phyloP scores from a whole-genome alignment of 2,797 vertebrate genomes.

The Premnoplex brunnescens region DNA sequence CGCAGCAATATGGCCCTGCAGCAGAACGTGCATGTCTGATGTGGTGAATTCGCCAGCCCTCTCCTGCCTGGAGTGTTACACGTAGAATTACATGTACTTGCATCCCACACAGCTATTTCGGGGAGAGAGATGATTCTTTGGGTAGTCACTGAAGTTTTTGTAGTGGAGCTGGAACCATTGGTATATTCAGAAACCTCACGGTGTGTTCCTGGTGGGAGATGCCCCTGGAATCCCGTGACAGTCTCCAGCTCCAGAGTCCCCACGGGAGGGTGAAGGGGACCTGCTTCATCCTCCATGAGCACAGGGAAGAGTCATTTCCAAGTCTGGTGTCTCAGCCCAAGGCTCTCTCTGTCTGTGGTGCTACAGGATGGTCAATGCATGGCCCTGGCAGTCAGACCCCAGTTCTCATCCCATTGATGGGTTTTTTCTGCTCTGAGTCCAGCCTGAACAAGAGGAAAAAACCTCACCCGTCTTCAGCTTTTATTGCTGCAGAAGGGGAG shows the following conservation, averaged over 20 bases:
- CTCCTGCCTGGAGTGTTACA: neutral
- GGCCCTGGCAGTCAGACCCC: neutral
- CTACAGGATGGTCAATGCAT: accelerated
- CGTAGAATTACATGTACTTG: neutral
- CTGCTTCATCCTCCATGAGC: neutral
- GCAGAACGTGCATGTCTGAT: accelerated
- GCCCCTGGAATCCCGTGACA: neutral
- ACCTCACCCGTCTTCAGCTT: neutral
- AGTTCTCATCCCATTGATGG: accelerated
- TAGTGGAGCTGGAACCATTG: neutral
- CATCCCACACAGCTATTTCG: neutral
- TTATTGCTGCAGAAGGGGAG: neutral
- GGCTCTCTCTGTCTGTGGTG: accelerated
- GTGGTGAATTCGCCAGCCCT: neutral
- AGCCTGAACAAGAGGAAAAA: neutral
- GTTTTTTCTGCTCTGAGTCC: neutral
- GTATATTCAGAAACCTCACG: neutral
- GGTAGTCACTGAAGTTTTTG: neutral
- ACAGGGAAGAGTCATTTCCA: neutral
- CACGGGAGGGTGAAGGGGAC: neutral
- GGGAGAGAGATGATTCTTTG: neutral
- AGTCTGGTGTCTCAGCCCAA: neutral
- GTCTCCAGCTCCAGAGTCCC: neutral
- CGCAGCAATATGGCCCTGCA: neutral
- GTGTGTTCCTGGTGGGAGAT: neutral